Evolutionary conservation across 2,113 vertebrate species (phyloP), one percentile per base, ranked within the genome.

Genomic region (Hyaena hyaena): DNA sequence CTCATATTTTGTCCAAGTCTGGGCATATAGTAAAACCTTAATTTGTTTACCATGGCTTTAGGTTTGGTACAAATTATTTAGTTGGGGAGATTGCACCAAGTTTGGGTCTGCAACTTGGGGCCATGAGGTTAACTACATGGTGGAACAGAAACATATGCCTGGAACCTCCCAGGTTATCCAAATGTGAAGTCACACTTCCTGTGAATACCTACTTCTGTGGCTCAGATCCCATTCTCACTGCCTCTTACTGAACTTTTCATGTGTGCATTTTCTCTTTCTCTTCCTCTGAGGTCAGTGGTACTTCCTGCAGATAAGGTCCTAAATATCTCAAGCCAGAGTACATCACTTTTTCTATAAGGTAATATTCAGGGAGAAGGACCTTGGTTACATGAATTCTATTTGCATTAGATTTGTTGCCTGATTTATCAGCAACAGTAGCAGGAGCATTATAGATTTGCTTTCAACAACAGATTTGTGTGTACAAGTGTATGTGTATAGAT

Each of bases 261-360:
- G 0, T 21, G 10, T 8, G 21, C 8, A 43, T 79, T 93, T 83
- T 82, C 33, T 65, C 48, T 76, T 39, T 76, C 39, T 93, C 82
- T 93, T 95, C 45, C 90, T 90, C 33, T 71, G 63, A 85, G 12
- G 24, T 77, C 33, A 71, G 63, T 74, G 50, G 23, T 39, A 23
- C 63, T 96, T 93, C 94, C 84, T 96, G 55, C 24, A 96, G 66
- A 93, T 94, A 93, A 94, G 39, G 17, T 31, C 31, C 35, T 55
- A 53, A 92, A 77, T 77, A 73, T 58, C 83, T 95, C 39, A 61
- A 82, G 35, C 71, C 92, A 26, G 45, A 39, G 15, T 31, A 5
- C 7, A 66, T 80, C 39, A 43, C 63, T 66, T 93, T 81, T 83
- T 68, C 76, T 81, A 26, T 17, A 7, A 33, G 19, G 16, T 45